Base-by-base conservation (phyloP, 92 coral and sea anemone genomes). In the Epizoanthus illoricatus region DNA sequence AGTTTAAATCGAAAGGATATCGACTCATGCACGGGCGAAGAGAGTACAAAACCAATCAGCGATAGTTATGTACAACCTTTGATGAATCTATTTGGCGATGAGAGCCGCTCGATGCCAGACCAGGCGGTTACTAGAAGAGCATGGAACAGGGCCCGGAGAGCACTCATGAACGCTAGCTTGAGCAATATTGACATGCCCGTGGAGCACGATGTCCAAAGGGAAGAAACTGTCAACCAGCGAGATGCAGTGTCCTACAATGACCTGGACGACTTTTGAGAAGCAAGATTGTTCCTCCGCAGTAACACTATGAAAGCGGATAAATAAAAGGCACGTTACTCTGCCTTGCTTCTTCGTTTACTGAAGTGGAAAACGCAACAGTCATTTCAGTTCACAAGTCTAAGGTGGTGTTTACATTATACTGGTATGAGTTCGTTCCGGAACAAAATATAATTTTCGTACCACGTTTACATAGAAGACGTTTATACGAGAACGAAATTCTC, bases 201-300 rank as follows among this genome's bases (percentile, higher is more conserved):
- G 21, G 62, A 78, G 59, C 21, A 45, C 60, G 5, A 69, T 11
- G 15, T 45, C 1, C 40, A n/a, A 11, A 43, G 41, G 43, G 71
- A 62, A 42, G 15, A 43, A 64, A 45, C 56, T 52, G 56, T 45
- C 41, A 20, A 40, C 33, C 71, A 78, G 6, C 69, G 82, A 62
- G 36, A 63, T 21, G 61, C 82, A 20, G 82, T 78, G 42, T 78
- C 71, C 59, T 78, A 78, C 70, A 78, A 58, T 4, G 82, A 78
- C 60, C 13, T 63, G 36, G 82, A 78, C 12, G 81, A 75, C 28
- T 60, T 75, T 45, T 75, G 81, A 75, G 81, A 16, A 43, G 49
- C 72, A 52, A 12, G 56, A 9, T 13, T 52, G 56, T 7, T 52
- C 56, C 56, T 0, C 12, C 10, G 15, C 12, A 52, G 56, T 52